Percentiles rank a stretch among this genome's conserved stretches.
phyloP scores from a whole-genome alignment of 2,797 vertebrate genomes.

The Sebastes taczanowskii region DNA sequence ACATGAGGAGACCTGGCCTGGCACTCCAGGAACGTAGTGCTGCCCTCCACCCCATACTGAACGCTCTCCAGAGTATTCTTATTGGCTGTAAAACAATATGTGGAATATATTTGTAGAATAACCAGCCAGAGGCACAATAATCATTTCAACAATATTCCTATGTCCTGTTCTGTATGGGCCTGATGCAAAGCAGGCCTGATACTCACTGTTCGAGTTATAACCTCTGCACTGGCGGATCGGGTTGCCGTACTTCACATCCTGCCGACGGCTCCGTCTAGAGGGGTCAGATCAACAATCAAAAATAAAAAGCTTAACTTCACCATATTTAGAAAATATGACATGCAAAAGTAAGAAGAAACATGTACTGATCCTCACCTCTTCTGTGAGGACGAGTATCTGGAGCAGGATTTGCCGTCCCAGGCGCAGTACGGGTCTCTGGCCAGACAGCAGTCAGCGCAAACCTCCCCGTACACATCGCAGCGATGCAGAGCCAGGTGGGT shows the following conservation, averaged over 20 bases:
- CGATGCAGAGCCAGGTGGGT: slow-evolving; percentile 97
- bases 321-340: neutral
- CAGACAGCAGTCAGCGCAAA: slow-evolving; percentile 97
- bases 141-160: neutral
- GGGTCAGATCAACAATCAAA: slow-evolving; percentile 48
- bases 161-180: neutral
- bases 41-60: slow-evolving; percentile 96
- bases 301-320: slow-evolving; percentile 44
- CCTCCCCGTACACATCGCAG: slow-evolving; percentile 94
- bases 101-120: neutral
- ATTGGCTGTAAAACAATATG: slow-evolving; percentile 83
- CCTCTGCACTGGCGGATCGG: slow-evolving; percentile 97
- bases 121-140: neutral
- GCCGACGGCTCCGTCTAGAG: slow-evolving; percentile 93
- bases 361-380: slow-evolving; percentile 87
- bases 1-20: slow-evolving; percentile 95
- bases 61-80: slow-evolving; percentile 91
- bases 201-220: slow-evolving; percentile 95
- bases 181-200: neutral
- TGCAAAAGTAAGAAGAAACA: neutral
- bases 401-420: slow-evolving; percentile 98
- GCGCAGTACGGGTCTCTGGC: slow-evolving; percentile 97
- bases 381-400: slow-evolving; percentile 95
- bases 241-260: slow-evolving; percentile 96
- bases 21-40: slow-evolving; percentile 96